Evolutionary conservation across 1,140 invertebrate genomes (phyloP).

Genomic region (Planococcus citri): DNA sequence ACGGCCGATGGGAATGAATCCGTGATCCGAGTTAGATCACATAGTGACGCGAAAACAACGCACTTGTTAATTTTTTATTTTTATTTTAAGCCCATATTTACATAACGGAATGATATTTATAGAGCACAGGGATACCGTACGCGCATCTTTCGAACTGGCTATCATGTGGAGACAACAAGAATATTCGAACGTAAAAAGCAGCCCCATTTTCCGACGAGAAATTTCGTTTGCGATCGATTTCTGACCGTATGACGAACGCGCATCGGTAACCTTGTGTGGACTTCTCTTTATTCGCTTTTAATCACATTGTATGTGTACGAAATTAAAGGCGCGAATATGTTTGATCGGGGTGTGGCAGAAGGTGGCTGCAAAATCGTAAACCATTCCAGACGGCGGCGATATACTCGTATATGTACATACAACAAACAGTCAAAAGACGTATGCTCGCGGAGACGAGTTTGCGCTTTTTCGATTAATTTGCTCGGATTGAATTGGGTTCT

Average conservation of each 20-base stretch:
- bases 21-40: not conserved
- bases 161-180: not conserved
- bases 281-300: not conserved
- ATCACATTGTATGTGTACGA: not conserved
- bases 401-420: too few relatives aligned
- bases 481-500: too few relatives aligned
- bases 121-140: not conserved
- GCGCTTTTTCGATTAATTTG: too few relatives aligned
- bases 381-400: too few relatives aligned
- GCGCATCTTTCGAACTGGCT: conserved; percentile 9
- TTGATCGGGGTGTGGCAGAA: not conserved
- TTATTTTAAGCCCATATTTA: conserved; percentile 8
- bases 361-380: not conserved
- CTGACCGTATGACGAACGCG: not conserved
- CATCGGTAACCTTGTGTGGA: not conserved
- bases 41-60: conserved; percentile 5
- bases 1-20: not conserved
- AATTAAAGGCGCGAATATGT: not conserved
- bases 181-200: not conserved
- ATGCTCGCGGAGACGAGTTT: too few relatives aligned
- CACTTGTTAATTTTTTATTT: not conserved
- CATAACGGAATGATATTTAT: conserved; percentile 14
- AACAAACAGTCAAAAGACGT: too few relatives aligned
- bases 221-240: conserved; percentile 8
- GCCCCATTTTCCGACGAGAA: not conserved